A percentile compares a stretch with the other conserved stretches of the same genome.
Evolutionary conservation across 2,113 vertebrate species (phyloP).

Genomic region (Ptyas mucosa): DNA sequence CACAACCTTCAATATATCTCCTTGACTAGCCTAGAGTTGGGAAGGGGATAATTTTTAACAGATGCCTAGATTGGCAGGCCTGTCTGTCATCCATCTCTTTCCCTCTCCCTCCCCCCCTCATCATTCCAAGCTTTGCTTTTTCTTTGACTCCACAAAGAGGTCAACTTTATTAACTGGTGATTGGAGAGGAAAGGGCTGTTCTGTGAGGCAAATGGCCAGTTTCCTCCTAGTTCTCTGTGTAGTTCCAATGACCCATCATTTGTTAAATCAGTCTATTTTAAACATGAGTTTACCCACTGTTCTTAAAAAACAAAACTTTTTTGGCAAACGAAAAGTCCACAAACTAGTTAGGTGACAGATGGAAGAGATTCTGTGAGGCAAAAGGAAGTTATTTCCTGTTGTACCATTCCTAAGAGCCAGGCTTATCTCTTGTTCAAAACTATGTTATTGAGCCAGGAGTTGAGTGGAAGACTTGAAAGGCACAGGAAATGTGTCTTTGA

Average conservation of each 20-base stretch:
- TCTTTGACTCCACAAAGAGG: neutral
- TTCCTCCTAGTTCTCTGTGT: neutral
- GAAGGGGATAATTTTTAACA: neutral
- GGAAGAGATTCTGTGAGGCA: too few species aligned
- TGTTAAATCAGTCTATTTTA: neutral
- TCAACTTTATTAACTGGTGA: neutral
- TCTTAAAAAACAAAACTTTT: too few species aligned
- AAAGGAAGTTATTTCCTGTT: too few species aligned
- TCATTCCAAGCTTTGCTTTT: neutral
- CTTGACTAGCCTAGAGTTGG: neutral
- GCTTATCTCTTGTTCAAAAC: too few species aligned
- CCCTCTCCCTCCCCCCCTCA: neutral
- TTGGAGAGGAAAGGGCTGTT: neutral
- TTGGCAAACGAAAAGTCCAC: too few species aligned
- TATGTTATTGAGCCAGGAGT: too few species aligned
- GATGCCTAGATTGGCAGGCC: neutral
- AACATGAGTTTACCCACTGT: neutral
- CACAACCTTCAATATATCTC: neutral
- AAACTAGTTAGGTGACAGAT: too few species aligned
- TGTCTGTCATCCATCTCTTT: neutral
- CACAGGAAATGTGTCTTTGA: too few species aligned
- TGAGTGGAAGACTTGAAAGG: too few species aligned
- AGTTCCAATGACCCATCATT: neutral
- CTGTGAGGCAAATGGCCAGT: neutral
- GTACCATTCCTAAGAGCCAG: too few species aligned